phyloP scores from a whole-genome alignment of 2,113 vertebrate genomes.

The Andinoacara biseriatus region DNA sequence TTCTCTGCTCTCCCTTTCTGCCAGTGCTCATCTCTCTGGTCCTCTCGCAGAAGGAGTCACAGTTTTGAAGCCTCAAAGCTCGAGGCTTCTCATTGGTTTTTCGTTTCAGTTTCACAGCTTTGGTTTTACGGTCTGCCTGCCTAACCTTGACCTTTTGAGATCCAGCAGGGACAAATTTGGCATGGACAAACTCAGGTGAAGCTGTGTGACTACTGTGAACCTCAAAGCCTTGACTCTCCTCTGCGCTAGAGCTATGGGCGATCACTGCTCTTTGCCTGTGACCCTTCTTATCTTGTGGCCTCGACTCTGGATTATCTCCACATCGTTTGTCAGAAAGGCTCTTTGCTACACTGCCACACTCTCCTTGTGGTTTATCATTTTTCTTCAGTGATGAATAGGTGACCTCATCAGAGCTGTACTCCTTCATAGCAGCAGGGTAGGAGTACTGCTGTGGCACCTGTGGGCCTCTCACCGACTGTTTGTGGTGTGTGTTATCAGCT shows the following conservation, averaged over 20 bases:
- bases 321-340: conserved; percentile 33
- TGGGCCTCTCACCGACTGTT: conserved; percentile 23
- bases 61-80: conserved; percentile 65
- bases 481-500: conserved; percentile 24
- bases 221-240: conserved; percentile 62
- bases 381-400: conserved; percentile 41
- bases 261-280: conserved; percentile 51
- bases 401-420: conserved; percentile 58
- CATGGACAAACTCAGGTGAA: conserved; percentile 80
- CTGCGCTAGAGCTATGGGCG: conserved; percentile 48
- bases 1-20: conserved; percentile 60
- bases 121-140: conserved; percentile 82
- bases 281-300: conserved; percentile 39
- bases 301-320: conserved; percentile 27
- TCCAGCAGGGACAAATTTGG: conserved; percentile 81
- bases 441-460: conserved; percentile 54
- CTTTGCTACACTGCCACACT: conserved; percentile 27
- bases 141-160: conserved; percentile 80
- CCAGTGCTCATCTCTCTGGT: conserved; percentile 43
- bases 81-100: conserved; percentile 78
- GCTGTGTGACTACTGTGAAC: conserved; percentile 1
- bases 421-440: conserved; percentile 47
- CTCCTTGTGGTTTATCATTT: conserved; percentile 29
- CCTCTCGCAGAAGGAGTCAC: conserved; percentile 70
- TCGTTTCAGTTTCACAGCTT: conserved; percentile 81